Conservation (phyloP, 1,140 invertebrate genomes). For the Nomia melanderi region DNA sequence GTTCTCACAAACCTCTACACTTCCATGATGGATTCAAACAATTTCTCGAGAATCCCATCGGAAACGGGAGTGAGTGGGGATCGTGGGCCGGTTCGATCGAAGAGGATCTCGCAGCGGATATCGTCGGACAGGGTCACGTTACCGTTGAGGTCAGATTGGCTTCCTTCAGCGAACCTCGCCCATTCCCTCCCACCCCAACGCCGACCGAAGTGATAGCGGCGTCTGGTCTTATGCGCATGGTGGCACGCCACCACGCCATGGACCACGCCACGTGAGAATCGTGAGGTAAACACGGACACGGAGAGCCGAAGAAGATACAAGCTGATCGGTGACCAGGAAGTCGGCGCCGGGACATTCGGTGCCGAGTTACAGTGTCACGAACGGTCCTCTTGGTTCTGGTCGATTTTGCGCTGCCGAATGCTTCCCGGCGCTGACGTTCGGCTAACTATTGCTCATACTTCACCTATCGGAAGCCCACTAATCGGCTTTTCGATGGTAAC, state of each 20-base stretch:
- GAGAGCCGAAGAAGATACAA: constrained; percentile 61
- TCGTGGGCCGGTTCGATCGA: constrained; percentile 48
- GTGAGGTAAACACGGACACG: constrained; percentile 62
- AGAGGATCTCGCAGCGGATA: constrained; percentile 38
- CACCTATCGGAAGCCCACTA: too few relatives aligned
- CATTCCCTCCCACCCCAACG: constrained; percentile 25
- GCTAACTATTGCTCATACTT: too few relatives aligned
- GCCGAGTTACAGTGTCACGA: constrained; percentile 55
- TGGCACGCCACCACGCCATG: constrained; percentile 59
- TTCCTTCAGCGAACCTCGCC: constrained; percentile 63
- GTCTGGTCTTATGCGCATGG: constrained; percentile 27
- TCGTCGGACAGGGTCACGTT: constrained; percentile 58
- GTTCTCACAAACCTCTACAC: too few relatives aligned
- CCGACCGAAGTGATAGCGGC: constrained; percentile 35
- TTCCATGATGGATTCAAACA: too few relatives aligned
- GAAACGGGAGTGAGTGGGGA: constrained; percentile 44
- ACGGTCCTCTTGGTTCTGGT: constrained; percentile 11
- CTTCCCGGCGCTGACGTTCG: too few relatives aligned
- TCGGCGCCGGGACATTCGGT: constrained; percentile 51
- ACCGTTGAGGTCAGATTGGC: constrained; percentile 64
- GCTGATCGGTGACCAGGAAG: constrained; percentile 59
- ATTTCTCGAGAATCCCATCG: background rate
- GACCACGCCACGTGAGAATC: constrained; percentile 52
- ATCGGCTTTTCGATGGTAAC: too few relatives aligned
- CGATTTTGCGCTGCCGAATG: too few relatives aligned